A percentile compares a stretch with the other conserved stretches of the same genome.
These are phyloP conservation scores for Euproctis similis DNA, from an alignment of 2,888 invertebrate genomes.

Conservation along the genomic window DNA sequence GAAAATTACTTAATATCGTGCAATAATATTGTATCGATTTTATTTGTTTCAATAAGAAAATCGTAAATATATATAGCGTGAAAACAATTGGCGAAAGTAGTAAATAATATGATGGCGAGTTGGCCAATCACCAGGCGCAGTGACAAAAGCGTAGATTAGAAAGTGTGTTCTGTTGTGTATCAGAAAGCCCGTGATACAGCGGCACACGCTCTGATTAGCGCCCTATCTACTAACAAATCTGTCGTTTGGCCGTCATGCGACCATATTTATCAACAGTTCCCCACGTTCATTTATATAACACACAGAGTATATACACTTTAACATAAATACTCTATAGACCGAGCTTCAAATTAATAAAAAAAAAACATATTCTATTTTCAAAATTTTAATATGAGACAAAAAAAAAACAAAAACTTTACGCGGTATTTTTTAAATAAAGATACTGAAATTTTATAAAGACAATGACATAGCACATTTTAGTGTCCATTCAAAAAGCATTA, in stretches of 20 bases:
- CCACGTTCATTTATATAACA: constrained; percentile 9
- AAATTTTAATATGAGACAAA: too few species aligned
- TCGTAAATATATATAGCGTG: constrained; percentile 64
- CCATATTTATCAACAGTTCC: constrained; percentile 12
- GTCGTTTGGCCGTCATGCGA: constrained; percentile 39
- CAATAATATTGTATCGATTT: too few species aligned
- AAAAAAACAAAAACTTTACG: too few species aligned
- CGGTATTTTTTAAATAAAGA: too few species aligned
- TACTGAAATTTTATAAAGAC: too few species aligned
- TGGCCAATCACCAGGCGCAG: constrained; percentile 63
- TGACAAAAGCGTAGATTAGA: constrained; percentile 75
- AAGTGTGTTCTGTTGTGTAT: constrained; percentile 70
- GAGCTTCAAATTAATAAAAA: too few species aligned
- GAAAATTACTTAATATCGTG: too few species aligned
- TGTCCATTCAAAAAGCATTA: too few species aligned
- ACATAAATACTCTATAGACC: too few species aligned
- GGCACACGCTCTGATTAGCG: constrained; percentile 71
- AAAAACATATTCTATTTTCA: too few species aligned
- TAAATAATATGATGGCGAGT: constrained; percentile 55
- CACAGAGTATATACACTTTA: not conserved
- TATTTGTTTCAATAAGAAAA: too few species aligned
- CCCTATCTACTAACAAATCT: constrained; percentile 70
- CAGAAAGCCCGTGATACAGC: constrained; percentile 62
- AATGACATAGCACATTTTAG: too few species aligned
- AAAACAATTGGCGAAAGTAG: constrained; percentile 76